phyloP scores from a whole-genome alignment of 2,888 invertebrate species.

The Macaria liturata region DNA sequence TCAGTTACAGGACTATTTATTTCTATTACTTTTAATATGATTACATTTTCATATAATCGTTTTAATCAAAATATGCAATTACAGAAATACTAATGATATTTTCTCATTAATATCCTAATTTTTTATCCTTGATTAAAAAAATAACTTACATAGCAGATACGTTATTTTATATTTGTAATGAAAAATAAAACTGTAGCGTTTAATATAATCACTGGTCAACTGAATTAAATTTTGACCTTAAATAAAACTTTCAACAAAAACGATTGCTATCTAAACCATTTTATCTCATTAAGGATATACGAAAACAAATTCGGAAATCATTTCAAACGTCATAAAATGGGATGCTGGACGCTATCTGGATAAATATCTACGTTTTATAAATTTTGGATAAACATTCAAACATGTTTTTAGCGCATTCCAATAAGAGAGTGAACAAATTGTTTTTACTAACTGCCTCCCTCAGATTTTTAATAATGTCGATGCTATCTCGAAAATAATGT shows the following conservation, averaged over 20 bases:
- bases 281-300: slow-evolving; percentile 12
- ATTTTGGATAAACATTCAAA: not conserved
- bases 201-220: no score
- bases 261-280: slow-evolving; percentile 8
- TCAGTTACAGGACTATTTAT: no score
- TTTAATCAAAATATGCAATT: no score
- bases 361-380: slow-evolving; percentile 8
- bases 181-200: no score
- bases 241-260: not conserved
- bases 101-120: no score
- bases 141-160: no score
- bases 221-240: no score
- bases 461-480: slow-evolving; percentile 14
- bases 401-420: slow-evolving; percentile 16
- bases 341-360: slow-evolving; percentile 10
- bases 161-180: no score
- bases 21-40: no score
- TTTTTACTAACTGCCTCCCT: slow-evolving; percentile 8
- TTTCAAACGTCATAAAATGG: slow-evolving; percentile 12
- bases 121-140: no score
- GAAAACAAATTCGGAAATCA: slow-evolving; percentile 7
- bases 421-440: slow-evolving; percentile 18
- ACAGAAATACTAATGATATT: no score
- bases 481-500: slow-evolving; percentile 7
- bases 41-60: no score